phyloP scores from a whole-genome alignment of 1,140 invertebrate species.

The Leptopilina clavipes region DNA sequence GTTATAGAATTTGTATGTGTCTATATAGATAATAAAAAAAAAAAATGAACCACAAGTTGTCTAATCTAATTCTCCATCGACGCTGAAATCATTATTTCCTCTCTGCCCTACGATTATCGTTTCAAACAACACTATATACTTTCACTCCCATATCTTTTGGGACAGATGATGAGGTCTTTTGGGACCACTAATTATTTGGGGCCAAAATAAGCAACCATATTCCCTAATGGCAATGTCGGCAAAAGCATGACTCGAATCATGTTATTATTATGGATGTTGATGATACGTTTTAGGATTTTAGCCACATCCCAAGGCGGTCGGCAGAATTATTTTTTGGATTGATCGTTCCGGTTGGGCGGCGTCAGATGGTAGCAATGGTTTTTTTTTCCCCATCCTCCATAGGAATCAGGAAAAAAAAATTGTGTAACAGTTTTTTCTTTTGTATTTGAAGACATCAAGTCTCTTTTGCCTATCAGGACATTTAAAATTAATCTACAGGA shows the following conservation, averaged over 20 bases:
- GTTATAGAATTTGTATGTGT: slow-evolving; percentile 45
- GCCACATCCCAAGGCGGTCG: slow-evolving; percentile 19
- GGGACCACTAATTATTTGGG: slow-evolving; percentile 61
- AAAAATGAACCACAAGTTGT: slow-evolving; percentile 33
- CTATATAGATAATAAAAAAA: neutral
- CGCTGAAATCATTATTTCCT: slow-evolving; percentile 52
- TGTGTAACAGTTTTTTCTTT: too few relatives aligned
- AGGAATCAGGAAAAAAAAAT: neutral
- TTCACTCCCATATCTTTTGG: slow-evolving; percentile 6
- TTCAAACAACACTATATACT: neutral
- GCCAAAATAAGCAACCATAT: slow-evolving; percentile 50
- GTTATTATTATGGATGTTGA: slow-evolving; percentile 42
- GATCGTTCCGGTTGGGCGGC: slow-evolving; percentile 21
- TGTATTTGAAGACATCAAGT: too few relatives aligned
- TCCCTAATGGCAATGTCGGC: slow-evolving; percentile 59
- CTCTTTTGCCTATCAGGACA: too few relatives aligned
- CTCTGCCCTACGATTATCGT: slow-evolving; percentile 55
- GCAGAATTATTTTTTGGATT: neutral
- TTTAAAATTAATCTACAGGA: too few relatives aligned
- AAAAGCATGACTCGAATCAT: slow-evolving; percentile 34
- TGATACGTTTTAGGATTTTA: slow-evolving; percentile 53
- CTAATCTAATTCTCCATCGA: slow-evolving; percentile 51
- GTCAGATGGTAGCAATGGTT: slow-evolving; percentile 16
- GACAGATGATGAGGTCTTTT: slow-evolving; percentile 29
- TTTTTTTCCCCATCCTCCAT: neutral